These are phyloP conservation scores for Paraplagusia blochii DNA, from an alignment of 2,113 vertebrate species.

Conservation along the genomic window DNA sequence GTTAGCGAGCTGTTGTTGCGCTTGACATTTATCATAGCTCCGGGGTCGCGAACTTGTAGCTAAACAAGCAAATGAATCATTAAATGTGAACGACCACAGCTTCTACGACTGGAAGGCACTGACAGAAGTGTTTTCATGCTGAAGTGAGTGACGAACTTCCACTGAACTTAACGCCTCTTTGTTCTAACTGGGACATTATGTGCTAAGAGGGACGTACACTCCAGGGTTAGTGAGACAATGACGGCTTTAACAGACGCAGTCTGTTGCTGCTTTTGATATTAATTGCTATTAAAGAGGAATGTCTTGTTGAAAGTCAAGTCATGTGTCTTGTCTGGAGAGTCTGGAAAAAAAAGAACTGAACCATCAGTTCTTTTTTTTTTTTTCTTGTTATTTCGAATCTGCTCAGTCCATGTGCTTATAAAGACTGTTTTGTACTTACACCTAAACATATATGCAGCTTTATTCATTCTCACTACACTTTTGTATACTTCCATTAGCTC, in stretches of 20 bases:
- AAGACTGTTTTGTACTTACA: slow-evolving; percentile 16
- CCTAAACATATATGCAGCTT: background rate
- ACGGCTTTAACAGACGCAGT: slow-evolving; percentile 51
- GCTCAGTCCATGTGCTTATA: slow-evolving; percentile 3
- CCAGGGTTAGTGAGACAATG: slow-evolving; percentile 38
- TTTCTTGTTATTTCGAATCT: slow-evolving; percentile 7
- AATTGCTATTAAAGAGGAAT: slow-evolving; percentile 37
- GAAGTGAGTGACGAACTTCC: slow-evolving; percentile 66
- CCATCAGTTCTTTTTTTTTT: slow-evolving; percentile 39
- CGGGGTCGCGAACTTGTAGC: slow-evolving; percentile 63
- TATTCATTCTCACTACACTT: background rate
- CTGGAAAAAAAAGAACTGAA: slow-evolving; percentile 14
- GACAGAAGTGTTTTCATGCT: slow-evolving; percentile 70
- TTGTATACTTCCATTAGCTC: background rate
- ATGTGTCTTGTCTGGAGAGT: slow-evolving; percentile 35
- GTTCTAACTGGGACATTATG: slow-evolving; percentile 63
- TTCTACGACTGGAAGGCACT: slow-evolving; percentile 49
- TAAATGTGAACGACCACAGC: slow-evolving; percentile 58
- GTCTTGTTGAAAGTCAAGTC: slow-evolving; percentile 44
- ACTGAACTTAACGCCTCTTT: slow-evolving; percentile 60
- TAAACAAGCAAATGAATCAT: slow-evolving; percentile 61
- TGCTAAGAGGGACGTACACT: slow-evolving; percentile 45
- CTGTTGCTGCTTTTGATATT: slow-evolving; percentile 49
- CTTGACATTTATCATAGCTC: slow-evolving; percentile 76
- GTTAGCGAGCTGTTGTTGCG: slow-evolving; percentile 61